Evolutionary conservation across 35 echinoderm and acorn worm genomes (phyloP).

Genomic region (Lytechinus pictus): DNA sequence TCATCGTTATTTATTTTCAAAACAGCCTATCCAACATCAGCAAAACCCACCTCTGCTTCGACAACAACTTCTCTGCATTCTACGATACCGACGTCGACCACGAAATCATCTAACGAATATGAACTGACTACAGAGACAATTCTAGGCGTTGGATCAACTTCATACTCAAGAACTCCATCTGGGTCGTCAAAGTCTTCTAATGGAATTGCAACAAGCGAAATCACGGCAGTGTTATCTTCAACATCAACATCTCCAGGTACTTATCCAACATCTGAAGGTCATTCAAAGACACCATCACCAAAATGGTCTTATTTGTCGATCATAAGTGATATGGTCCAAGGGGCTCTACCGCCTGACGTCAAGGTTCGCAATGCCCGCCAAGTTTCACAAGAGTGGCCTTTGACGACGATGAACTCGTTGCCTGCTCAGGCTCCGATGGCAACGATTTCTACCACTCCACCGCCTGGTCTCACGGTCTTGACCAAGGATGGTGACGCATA

Average conservation of each 20-base stretch:
- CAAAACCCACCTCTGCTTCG: conserved; percentile 23
- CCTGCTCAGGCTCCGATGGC: not conserved
- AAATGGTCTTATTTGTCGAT: conserved; percentile 25
- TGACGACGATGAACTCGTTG: not conserved
- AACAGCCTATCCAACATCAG: conserved; percentile 53
- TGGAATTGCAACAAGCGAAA: not conserved
- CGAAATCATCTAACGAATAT: not conserved
- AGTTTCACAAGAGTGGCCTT: conserved; percentile 33
- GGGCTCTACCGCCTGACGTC: conserved; percentile 30
- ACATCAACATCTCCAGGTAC: not conserved
- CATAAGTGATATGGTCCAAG: not conserved
- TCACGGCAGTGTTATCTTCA: not conserved
- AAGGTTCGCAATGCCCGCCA: conserved; percentile 49
- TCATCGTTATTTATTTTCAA: not conserved
- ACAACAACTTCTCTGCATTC: conserved; percentile 34
- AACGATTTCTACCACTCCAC: not conserved
- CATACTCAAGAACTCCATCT: not conserved
- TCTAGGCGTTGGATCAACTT: not conserved
- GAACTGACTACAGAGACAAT: conserved; percentile 16
- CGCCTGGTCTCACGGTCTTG: not conserved
- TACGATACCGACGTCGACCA: not conserved
- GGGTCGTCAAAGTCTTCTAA: conserved; percentile 28
- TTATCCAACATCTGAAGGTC: not conserved
- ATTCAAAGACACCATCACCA: conserved; percentile 22
- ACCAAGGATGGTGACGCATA: not conserved